Base-by-base conservation (phyloP, 2,888 invertebrate species). In the Pharmacophagus antenor region DNA sequence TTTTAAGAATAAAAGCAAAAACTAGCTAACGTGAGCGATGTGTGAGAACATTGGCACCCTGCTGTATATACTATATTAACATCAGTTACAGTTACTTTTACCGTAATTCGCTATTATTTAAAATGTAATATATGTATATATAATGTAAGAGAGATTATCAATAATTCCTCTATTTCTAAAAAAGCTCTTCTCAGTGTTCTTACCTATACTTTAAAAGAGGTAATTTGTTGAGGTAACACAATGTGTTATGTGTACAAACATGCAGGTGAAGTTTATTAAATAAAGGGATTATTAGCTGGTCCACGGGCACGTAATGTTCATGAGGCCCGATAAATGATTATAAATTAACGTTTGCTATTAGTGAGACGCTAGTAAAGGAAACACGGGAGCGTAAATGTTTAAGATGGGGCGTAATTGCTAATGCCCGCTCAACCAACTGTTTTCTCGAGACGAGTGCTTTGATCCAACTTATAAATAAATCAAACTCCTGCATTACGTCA, bases 391-490 rank as follows among this genome's bases (percentile, higher is more conserved):
- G 69, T 70, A 63, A 64, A 63, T 64, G 63, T 66, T 70, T 70
- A 27, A 60, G 50, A 46, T 46, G 27, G 49, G 58, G 48, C n/a
- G 48, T 70, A 71, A 76, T 62, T 69, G 62, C 62, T 63, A 64
- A 18, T 64, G 65, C 52, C 62, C 62, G 62, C 65, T 63, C 63
- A 65, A 63, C 61, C 60, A 62, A 65, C 64, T 63, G 63, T 61
- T 65, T 63, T 62, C 56, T 51, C 53, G 62, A 63, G 67, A 64
- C 62, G 63, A 67, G 49, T 57, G 62, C 56, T 66, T 66, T 61
- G 61, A 63, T 66, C 62, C 62, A 68, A 68, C 65, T 67, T 67
- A 68, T 72, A 71, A 74, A 73, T 74, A 76, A 72, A 74, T 71
- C 67, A 70, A 63, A 63, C 61, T 66, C 18, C 42, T 17, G n/a